Evolutionary conservation across 1,140 invertebrate species (phyloP).

Genomic region (Drosophila persimilis): DNA sequence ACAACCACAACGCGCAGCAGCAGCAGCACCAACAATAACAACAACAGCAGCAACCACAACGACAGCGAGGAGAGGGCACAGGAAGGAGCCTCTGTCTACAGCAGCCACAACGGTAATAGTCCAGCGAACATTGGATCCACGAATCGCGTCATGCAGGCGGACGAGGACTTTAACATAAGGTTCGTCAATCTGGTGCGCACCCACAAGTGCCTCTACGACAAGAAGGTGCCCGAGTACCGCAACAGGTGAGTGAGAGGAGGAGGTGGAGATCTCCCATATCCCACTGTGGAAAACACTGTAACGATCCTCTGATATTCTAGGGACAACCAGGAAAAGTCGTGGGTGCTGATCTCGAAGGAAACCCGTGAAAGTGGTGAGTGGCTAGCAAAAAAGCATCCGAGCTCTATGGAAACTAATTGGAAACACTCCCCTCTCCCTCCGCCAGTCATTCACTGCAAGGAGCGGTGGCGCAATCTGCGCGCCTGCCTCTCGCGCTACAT

Average conservation of each 20-base stretch:
- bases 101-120: conserved; percentile 29
- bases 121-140: conserved; percentile 53
- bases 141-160: conserved; percentile 77
- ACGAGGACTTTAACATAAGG: conserved; percentile 82
- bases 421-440: background rate
- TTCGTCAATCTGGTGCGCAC: conserved; percentile 82
- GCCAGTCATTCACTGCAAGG: conserved; percentile 82
- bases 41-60: conserved; percentile 22
- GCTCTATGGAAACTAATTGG: background rate
- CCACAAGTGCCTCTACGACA: conserved; percentile 81
- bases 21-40: conserved; percentile 31
- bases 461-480: conserved; percentile 80
- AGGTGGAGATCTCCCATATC: background rate
- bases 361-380: conserved; percentile 73
- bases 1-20: conserved; percentile 67
- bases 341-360: conserved; percentile 83
- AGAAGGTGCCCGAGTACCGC: conserved; percentile 80
- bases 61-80: conserved; percentile 30
- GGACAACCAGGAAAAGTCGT: conserved; percentile 81
- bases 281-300: background rate
- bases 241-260: conserved; percentile 78
- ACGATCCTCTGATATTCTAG: conserved; percentile 17
- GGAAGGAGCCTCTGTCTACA: background rate
- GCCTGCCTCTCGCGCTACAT: conserved; percentile 81
- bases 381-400: background rate